Base-by-base conservation (phyloP, 1,140 invertebrate genomes). In the Mamestra configurata region DNA sequence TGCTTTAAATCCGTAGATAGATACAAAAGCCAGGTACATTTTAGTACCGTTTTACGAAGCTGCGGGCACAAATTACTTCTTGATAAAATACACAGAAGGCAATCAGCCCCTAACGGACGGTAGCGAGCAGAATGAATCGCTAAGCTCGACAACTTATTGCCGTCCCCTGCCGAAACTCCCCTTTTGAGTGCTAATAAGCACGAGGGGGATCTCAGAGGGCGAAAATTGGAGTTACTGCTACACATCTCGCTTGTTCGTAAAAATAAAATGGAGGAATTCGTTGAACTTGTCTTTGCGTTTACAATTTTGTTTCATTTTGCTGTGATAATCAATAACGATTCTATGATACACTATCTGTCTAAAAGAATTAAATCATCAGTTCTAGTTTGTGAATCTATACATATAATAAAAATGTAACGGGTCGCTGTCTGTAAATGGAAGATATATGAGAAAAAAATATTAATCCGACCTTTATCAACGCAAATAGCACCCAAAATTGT, bases 101-200 rank as follows among this genome's bases (percentile, higher is more conserved):
- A 53, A 53, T 53, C 51, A 53, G 18, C 51, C 18, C 3, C 13
- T 24, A 57, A 57, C 53, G 11, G 53, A 57, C 22, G 20, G 3
- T 53, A 53, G 18, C 51, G 22, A 53, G 11, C 53, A 57, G 13
- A 57, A 22, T 37, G 18, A 15, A 18, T 64, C 22, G 64, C 35
- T 49, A 49, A 27, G 10, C 20, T 57, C 11, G 53, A 24, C 20
- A 10, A 27, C 10, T 57, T 57, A n/a, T n/a, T n/a, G n/a, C n/a
- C 53, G 22, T 27, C 53, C 53, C 53, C 53, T 57, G 53, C 8
- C 22, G 53, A 57, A 57, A 57, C 24, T 24, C 53, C 53, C 53
- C 53, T 57, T 57, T 27, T 24, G 22, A 57, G 24, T 49, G 22
- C 22, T 22, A 57, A 57, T 24, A 24, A 24, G 11, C 53, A 24